Evolutionary conservation across 2,797 vertebrate species (phyloP).

Genomic region (Acridotheres tristis): DNA sequence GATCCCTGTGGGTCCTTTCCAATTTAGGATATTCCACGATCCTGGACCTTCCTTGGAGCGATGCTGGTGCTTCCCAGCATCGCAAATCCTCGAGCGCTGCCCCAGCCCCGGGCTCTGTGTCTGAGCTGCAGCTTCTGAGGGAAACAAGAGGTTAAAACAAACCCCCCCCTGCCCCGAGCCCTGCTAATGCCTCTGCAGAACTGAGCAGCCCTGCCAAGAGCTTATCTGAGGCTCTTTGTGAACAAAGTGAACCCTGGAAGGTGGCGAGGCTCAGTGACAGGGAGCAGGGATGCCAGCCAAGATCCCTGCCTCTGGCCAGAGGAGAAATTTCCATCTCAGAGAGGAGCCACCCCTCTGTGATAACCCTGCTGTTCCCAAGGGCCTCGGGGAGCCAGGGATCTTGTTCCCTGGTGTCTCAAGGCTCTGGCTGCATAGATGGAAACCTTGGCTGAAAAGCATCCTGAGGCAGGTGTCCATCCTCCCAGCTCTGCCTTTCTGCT

Average conservation of each 20-base stretch:
- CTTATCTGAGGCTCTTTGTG: slow-evolving; percentile 72
- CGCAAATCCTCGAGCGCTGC: fast-evolving
- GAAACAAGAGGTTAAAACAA: slow-evolving; percentile 12
- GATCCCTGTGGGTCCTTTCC: neutral
- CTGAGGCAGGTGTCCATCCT: neutral
- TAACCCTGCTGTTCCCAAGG: neutral
- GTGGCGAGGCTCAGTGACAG: slow-evolving; percentile 44
- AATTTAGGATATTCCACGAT: fast-evolving
- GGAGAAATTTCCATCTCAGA: slow-evolving; percentile 75
- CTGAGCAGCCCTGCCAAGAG: slow-evolving; percentile 48
- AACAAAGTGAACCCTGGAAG: slow-evolving; percentile 59
- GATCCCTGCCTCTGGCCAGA: slow-evolving; percentile 55
- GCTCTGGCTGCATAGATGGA: fast-evolving
- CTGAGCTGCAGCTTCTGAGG: neutral
- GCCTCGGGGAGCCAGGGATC: fast-evolving
- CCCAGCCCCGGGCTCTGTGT: neutral
- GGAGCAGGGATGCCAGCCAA: slow-evolving; percentile 53
- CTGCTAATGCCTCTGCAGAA: neutral
- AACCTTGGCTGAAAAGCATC: neutral
- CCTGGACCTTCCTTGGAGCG: fast-evolving
- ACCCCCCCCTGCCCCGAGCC: neutral
- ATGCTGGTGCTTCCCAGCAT: fast-evolving
- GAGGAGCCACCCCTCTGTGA: slow-evolving; percentile 4
- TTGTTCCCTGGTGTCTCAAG: neutral
- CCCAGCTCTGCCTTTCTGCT: neutral